Evolutionary conservation across 2,797 vertebrate genomes (phyloP).

Genomic region (Eulemur coronatus): DNA sequence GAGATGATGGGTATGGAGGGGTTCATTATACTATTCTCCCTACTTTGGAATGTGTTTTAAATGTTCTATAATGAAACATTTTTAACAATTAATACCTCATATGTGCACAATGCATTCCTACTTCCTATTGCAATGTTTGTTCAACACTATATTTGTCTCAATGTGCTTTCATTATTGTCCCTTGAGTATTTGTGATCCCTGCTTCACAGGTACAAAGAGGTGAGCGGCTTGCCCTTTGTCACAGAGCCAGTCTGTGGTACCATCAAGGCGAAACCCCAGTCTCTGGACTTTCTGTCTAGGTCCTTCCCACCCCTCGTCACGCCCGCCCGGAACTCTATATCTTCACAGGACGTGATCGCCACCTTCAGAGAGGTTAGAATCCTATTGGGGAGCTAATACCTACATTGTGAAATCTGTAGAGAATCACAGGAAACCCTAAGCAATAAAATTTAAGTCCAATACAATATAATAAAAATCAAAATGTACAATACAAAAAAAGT

Average conservation of each 20-base stretch:
- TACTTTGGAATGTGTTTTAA: neutral
- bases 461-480: neutral
- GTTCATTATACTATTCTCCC: neutral
- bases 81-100: neutral
- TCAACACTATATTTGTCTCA: neutral
- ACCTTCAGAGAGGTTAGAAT: neutral
- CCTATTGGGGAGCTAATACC: neutral
- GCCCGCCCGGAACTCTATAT: neutral
- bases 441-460: neutral
- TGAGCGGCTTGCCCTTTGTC: neutral
- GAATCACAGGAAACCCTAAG: neutral
- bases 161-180: neutral
- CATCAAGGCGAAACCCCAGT: neutral
- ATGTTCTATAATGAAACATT: neutral
- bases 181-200: neutral
- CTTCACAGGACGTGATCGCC: no score
- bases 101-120: no score
- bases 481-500: neutral
- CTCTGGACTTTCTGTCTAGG: neutral
- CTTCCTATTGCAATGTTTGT: neutral
- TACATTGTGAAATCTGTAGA: neutral
- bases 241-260: neutral
- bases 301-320: neutral
- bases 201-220: neutral
- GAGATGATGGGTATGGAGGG: no score